A percentile compares a stretch with the other conserved stretches of the same genome.
Evolutionary conservation across 1,140 invertebrate genomes (phyloP).

Genomic region (Sitophilus oryzae): DNA sequence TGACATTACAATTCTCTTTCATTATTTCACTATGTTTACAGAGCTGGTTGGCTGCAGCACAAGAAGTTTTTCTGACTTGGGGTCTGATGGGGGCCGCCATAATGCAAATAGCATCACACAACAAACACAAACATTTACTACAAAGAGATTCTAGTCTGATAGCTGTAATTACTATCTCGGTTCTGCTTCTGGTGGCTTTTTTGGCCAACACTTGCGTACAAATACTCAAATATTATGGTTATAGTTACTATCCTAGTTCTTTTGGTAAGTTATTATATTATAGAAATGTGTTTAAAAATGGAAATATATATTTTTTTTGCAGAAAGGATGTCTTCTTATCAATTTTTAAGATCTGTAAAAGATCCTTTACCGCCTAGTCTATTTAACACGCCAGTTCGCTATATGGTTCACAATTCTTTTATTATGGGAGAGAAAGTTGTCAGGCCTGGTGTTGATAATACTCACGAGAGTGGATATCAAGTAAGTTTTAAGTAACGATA

Average conservation of each 20-base stretch:
- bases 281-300: slow-evolving; percentile 3
- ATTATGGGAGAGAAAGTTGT: slow-evolving; percentile 63
- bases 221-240: slow-evolving; percentile 65
- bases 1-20: slow-evolving; percentile 7
- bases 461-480: slow-evolving; percentile 67
- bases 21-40: slow-evolving; percentile 42
- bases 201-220: slow-evolving; percentile 75
- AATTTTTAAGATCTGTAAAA: slow-evolving; percentile 56
- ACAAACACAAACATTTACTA: slow-evolving; percentile 62
- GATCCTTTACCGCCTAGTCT: slow-evolving; percentile 47
- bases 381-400: slow-evolving; percentile 53
- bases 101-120: slow-evolving; percentile 74
- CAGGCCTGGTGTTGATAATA: slow-evolving; percentile 49
- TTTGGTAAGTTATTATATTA: slow-evolving; percentile 62
- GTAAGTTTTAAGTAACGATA: no score
- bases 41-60: slow-evolving; percentile 81
- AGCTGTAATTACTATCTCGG: slow-evolving; percentile 68
- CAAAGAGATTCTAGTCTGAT: slow-evolving; percentile 73
- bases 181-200: slow-evolving; percentile 68
- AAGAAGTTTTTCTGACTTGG: slow-evolving; percentile 87
- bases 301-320: slow-evolving; percentile 40
- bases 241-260: slow-evolving; percentile 70
- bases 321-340: slow-evolving; percentile 70
- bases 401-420: slow-evolving; percentile 64
- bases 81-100: slow-evolving; percentile 77